phyloP scores from a whole-genome alignment of 1,140 invertebrate species.

The Saccostrea glomerata region DNA sequence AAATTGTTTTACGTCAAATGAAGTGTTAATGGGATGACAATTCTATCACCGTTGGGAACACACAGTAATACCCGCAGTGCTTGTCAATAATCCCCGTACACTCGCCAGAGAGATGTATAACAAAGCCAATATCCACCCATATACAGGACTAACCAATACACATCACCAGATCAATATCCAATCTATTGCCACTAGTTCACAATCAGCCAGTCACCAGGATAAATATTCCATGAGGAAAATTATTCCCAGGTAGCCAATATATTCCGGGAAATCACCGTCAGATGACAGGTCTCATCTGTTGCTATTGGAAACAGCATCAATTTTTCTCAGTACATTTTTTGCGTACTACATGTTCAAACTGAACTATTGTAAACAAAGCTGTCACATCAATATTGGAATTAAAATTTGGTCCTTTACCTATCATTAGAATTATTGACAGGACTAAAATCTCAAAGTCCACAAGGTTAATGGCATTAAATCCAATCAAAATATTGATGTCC shows the following conservation, averaged over 20 bases:
- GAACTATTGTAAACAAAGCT: background rate
- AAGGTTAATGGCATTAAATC: background rate
- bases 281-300: background rate
- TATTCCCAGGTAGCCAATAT: slow-evolving; percentile 15
- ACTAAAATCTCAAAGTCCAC: too few relatives aligned
- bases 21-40: background rate
- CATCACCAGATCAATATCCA: slow-evolving; percentile 19
- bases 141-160: slow-evolving; percentile 3
- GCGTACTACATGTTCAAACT: background rate
- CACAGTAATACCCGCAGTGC: background rate
- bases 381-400: background rate
- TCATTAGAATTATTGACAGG: background rate
- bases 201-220: background rate
- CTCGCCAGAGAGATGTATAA: background rate
- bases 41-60: background rate
- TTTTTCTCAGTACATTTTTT: background rate
- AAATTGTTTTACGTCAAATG: background rate
- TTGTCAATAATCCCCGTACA: background rate
- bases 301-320: slow-evolving; percentile 4
- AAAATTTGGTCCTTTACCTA: background rate
- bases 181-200: background rate
- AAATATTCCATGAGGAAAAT: slow-evolving; percentile 30
- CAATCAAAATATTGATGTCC: background rate
- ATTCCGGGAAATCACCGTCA: background rate
- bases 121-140: background rate